Evolutionary conservation across 2,888 invertebrate species (phyloP).

Genomic region (Argyra leucocephala): DNA sequence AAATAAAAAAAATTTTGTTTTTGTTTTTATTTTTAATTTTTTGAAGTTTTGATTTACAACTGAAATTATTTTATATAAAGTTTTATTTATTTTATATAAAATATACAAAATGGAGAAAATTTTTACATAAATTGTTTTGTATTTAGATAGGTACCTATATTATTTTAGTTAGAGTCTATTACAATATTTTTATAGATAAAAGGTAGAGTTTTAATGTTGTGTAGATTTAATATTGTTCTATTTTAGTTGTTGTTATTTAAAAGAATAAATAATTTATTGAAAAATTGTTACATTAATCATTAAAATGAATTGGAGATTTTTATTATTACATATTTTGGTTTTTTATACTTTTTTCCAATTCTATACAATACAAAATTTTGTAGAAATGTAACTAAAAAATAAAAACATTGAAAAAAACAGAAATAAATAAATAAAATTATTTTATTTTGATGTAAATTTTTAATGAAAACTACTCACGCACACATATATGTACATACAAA

Average conservation of each 20-base stretch:
- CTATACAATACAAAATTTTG: background rate
- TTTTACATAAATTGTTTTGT: background rate
- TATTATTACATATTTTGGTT: too few species aligned
- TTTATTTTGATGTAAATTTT: background rate
- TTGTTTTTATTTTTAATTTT: background rate
- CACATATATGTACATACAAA: background rate
- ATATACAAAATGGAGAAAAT: background rate
- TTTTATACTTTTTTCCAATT: too few species aligned
- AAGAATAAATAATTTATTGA: background rate
- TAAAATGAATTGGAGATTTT: background rate
- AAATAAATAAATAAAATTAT: background rate
- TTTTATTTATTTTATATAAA: background rate
- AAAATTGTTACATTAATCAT: constrained; percentile 3
- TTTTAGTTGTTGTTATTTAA: too few species aligned
- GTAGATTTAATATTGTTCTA: too few species aligned
- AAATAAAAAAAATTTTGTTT: background rate
- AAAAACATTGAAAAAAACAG: too few species aligned
- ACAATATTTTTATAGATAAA: background rate
- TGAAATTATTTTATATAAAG: background rate
- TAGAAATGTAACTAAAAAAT: background rate
- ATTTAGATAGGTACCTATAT: too few species aligned
- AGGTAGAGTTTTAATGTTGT: too few species aligned
- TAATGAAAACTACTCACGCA: background rate
- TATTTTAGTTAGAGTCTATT: too few species aligned
- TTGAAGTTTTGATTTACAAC: constrained; percentile 6